Evolutionary conservation across 1,140 invertebrate species (phyloP).

Genomic region (Panulirus ornatus): DNA sequence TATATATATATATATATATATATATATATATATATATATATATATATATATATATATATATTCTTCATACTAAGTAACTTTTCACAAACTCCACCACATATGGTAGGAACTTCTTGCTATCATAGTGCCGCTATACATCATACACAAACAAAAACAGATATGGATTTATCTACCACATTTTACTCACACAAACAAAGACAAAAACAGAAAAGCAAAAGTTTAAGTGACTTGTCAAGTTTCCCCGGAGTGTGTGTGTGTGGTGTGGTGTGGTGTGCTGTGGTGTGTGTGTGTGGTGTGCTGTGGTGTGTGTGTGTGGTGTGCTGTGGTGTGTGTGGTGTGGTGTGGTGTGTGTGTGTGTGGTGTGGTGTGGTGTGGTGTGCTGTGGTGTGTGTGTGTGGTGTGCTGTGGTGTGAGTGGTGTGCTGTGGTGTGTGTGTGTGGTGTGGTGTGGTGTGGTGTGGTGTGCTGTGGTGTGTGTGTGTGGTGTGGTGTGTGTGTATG

Average conservation of each 20-base stretch:
- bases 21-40: not conserved
- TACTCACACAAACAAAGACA: no score
- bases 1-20: conserved; percentile 1
- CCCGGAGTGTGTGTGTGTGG: no score
- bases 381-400: conserved; percentile 40
- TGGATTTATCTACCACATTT: no score
- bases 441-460: no score
- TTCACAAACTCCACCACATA: no score
- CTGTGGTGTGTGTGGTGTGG: conserved; percentile 8
- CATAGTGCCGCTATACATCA: no score
- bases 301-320: conserved; percentile 11
- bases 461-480: conserved; percentile 30
- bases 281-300: not conserved
- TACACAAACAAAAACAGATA: no score
- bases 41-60: not conserved
- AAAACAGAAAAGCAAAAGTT: no score
- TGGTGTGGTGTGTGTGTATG: conserved; percentile 1
- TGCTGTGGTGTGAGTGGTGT: conserved; percentile 14
- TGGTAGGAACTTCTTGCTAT: no score
- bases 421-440: conserved; percentile 20
- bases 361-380: conserved; percentile 4
- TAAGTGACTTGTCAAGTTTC: no score
- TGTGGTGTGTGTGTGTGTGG: conserved; percentile 36
- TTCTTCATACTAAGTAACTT: not conserved
- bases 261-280: no score